Evolutionary conservation across 1,140 invertebrate genomes (phyloP).

Genomic region (Drosophila ananassae): DNA sequence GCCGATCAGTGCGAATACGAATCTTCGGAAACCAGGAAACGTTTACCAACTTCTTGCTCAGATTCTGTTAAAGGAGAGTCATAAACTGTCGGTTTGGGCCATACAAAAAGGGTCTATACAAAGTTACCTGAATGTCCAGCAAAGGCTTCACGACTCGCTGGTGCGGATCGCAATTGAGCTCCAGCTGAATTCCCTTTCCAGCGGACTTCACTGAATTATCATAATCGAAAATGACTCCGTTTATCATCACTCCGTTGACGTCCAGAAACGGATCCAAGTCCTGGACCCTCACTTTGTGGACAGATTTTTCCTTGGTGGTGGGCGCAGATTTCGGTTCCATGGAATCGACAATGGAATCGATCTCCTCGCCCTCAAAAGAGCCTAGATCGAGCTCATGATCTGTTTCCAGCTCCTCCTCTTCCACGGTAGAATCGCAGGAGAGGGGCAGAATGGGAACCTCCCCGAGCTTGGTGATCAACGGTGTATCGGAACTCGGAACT

Average conservation of each 20-base stretch:
- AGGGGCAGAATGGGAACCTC: background rate
- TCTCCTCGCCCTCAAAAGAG: background rate
- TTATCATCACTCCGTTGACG: constrained; percentile 38
- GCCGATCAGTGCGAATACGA: constrained; percentile 24
- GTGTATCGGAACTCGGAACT: background rate
- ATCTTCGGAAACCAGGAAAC: constrained; percentile 23
- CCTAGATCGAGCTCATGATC: background rate
- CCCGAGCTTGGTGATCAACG: background rate
- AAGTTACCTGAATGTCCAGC: constrained; percentile 43
- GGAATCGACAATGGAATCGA: too few relatives aligned
- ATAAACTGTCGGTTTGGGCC: too few relatives aligned
- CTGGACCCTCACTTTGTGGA: background rate
- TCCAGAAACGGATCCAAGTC: background rate
- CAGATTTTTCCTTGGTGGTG: background rate
- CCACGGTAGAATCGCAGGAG: constrained; percentile 16
- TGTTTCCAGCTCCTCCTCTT: constrained; percentile 16
- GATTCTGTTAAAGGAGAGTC: constrained; percentile 29
- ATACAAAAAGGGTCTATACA: background rate
- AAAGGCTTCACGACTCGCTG: constrained; percentile 53
- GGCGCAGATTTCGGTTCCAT: background rate
- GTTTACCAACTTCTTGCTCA: constrained; percentile 26
- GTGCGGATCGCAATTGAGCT: constrained; percentile 57
- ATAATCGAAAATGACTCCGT: constrained; percentile 39
- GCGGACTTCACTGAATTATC: background rate
- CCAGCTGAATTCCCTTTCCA: constrained; percentile 2